Percentiles rank a stretch among this genome's conserved stretches.
These are phyloP conservation scores for Thryonomys swinderianus DNA, from an alignment of 2,113 vertebrate species.

Conservation along the genomic window DNA sequence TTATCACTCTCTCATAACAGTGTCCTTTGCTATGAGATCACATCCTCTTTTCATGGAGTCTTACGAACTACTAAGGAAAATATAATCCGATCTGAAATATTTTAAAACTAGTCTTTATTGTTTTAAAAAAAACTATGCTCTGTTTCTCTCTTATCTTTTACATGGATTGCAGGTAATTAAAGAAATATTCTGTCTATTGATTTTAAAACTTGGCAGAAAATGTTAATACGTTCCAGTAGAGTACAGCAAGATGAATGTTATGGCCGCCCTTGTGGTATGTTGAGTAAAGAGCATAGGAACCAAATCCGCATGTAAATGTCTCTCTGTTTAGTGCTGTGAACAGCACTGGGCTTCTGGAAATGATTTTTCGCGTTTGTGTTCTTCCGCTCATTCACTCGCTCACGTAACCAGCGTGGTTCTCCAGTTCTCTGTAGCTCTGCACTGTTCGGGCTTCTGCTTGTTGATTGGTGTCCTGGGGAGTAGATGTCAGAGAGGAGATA, in stretches of 20 bases:
- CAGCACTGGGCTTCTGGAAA: not conserved
- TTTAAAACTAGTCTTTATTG: conserved; percentile 51
- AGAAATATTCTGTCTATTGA: conserved; percentile 51
- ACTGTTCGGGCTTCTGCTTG: not conserved
- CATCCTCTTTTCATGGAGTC: not conserved
- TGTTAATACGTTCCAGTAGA: conserved; percentile 51
- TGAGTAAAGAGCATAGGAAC: conserved; percentile 7
- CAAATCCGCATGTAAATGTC: not conserved
- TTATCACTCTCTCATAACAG: not conserved
- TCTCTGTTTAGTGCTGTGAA: conserved; percentile 1
- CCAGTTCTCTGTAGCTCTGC: not conserved
- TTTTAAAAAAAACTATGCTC: conserved; percentile 23
- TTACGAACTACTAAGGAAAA: conserved; percentile 47
- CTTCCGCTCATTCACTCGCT: not conserved
- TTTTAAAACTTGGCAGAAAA: conserved; percentile 22
- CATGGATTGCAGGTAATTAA: conserved; percentile 22
- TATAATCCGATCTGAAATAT: conserved; percentile 47
- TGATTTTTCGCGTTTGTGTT: not conserved
- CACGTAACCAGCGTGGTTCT: not conserved
- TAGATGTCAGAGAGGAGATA: not conserved
- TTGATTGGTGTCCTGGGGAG: not conserved
- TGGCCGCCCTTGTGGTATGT: not conserved
- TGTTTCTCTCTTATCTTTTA: conserved; percentile 50
- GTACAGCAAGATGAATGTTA: conserved; percentile 53
- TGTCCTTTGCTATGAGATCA: conserved; percentile 18